A percentile compares a stretch with the other conserved stretches of the same genome.
phyloP scores from a whole-genome alignment of 1,140 invertebrate genomes.

The Orchestia grillus region DNA sequence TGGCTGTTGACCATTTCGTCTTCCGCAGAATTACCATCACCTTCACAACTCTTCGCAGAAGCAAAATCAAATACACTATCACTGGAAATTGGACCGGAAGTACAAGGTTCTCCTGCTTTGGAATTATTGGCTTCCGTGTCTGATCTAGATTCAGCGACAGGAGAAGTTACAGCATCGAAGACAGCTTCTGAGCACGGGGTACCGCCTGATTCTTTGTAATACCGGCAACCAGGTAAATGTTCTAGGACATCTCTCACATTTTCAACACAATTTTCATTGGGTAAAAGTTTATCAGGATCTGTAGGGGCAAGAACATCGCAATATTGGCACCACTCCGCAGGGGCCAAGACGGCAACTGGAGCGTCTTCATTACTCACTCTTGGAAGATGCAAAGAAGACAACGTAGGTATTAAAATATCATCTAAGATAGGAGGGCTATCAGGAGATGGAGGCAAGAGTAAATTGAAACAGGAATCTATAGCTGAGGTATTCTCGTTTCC shows the following conservation, averaged over 20 bases:
- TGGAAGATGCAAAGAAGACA: not conserved
- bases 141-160: not conserved
- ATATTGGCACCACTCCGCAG: constrained; percentile 36
- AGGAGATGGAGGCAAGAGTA: not conserved
- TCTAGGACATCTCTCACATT: not conserved
- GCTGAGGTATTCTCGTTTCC: not conserved
- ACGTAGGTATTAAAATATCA: not conserved
- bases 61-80: not conserved
- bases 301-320: not conserved
- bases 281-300: not conserved
- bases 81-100: not conserved
- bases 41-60: not conserved
- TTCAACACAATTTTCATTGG: not conserved
- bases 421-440: not conserved
- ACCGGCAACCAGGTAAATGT: not conserved
- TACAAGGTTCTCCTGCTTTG: not conserved
- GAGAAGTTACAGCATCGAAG: not conserved
- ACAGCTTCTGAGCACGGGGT: not conserved
- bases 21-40: not conserved
- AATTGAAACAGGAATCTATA: not conserved
- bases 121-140: not conserved
- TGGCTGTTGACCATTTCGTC: not conserved
- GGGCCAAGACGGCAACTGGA: not conserved
- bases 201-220: not conserved
- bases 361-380: not conserved